phyloP scores from a whole-genome alignment of 2,888 invertebrate genomes.

The Odontothrips loti region DNA sequence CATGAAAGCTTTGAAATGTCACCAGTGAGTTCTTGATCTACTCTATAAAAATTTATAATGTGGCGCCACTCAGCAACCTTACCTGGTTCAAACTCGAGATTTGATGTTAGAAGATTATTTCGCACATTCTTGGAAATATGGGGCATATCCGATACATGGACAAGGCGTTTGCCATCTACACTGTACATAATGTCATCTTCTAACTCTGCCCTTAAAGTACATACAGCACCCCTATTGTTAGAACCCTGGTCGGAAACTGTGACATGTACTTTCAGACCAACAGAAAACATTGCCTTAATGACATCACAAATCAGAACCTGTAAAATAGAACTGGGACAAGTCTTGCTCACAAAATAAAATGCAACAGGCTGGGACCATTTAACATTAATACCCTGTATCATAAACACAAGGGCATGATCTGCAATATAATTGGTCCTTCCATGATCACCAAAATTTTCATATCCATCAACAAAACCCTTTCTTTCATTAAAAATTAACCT shows the following conservation, averaged over 20 bases:
- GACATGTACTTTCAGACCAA: neutral
- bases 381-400: neutral
- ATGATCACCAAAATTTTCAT: neutral
- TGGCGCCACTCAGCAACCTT: constrained; percentile 18
- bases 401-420: neutral
- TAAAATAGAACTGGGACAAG: neutral
- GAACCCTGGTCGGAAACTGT: constrained; percentile 6
- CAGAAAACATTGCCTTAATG: neutral
- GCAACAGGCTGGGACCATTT: neutral
- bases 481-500: constrained; percentile 27
- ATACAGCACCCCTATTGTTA: constrained; percentile 5
- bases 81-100: constrained; percentile 9
- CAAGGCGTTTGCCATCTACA: neutral
- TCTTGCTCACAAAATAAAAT: neutral
- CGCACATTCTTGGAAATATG: neutral
- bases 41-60: neutral
- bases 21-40: neutral
- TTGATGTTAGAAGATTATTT: neutral
- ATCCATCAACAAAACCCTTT: neutral
- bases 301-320: neutral
- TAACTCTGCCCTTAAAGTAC: neutral
- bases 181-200: constrained; percentile 4
- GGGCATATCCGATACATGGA: neutral
- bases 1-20: neutral
- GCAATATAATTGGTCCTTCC: neutral